Conservation (phyloP, 1,140 invertebrate species). For the Lucilia sericata region DNA sequence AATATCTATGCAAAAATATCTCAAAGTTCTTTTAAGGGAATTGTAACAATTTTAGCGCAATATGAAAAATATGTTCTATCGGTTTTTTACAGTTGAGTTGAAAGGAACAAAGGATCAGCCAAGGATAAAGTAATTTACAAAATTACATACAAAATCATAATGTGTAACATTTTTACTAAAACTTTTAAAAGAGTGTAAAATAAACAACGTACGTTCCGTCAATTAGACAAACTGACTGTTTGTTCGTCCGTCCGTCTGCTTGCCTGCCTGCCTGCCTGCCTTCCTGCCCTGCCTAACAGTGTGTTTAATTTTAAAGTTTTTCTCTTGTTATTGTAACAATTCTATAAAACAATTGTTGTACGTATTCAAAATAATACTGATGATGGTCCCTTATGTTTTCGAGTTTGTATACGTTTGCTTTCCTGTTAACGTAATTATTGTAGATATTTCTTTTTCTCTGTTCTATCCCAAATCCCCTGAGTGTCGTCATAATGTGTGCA, state of each 20-base stretch:
- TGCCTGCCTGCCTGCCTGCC: background rate
- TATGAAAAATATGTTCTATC: no score
- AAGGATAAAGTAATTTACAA: background rate
- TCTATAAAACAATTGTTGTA: background rate
- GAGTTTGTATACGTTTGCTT: background rate
- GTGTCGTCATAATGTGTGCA: background rate
- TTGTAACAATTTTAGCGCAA: background rate
- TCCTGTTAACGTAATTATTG: conserved; percentile 5
- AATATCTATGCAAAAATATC: background rate
- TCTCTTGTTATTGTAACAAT: background rate
- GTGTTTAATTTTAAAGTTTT: conserved; percentile 17
- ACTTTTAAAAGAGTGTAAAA: background rate
- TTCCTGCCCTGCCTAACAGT: background rate
- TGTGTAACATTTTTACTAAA: background rate
- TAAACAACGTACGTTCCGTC: no score
- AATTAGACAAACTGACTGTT: background rate
- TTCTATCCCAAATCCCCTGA: background rate
- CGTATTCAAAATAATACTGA: background rate
- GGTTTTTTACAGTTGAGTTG: no score
- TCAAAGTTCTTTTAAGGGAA: background rate
- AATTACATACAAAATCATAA: background rate
- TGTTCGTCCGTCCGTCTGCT: background rate
- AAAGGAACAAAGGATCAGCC: no score
- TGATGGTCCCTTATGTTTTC: conserved; percentile 17
- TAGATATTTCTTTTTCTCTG: background rate